Evolutionary conservation across 2,888 invertebrate species (phyloP).

Genomic region (Zootermopsis nevadensis): DNA sequence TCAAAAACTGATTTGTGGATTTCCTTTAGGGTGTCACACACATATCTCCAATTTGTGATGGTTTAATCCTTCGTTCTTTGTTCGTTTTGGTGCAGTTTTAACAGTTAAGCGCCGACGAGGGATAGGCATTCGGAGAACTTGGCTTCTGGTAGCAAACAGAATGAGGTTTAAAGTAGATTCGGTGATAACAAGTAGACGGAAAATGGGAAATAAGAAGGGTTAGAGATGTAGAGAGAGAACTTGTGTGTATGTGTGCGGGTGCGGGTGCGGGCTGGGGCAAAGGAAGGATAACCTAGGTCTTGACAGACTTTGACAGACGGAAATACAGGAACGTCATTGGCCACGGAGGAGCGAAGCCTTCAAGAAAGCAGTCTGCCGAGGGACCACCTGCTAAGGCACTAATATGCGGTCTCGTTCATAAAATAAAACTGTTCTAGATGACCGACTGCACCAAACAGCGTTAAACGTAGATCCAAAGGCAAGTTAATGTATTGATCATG

Average conservation of each 20-base stretch:
- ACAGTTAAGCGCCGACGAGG: too few relatives aligned
- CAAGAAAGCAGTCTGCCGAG: background rate
- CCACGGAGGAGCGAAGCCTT: slow-evolving; percentile 20
- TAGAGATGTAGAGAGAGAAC: background rate
- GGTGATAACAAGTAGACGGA: background rate
- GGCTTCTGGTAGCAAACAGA: slow-evolving; percentile 7
- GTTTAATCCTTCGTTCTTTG: too few relatives aligned
- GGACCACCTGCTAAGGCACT: slow-evolving; percentile 35
- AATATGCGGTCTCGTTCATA: slow-evolving; percentile 39
- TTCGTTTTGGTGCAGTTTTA: too few relatives aligned
- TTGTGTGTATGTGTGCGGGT: too few relatives aligned
- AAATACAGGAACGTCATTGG: slow-evolving; percentile 40
- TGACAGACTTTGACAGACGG: slow-evolving; percentile 42
- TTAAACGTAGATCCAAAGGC: slow-evolving; percentile 16
- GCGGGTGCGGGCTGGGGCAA: too few relatives aligned
- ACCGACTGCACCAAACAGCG: slow-evolving; percentile 25
- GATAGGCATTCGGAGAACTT: background rate
- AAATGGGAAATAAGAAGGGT: background rate
- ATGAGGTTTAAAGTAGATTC: slow-evolving; percentile 17
- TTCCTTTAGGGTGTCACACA: too few relatives aligned
- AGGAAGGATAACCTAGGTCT: slow-evolving; percentile 9
- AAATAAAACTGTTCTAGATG: slow-evolving; percentile 30
- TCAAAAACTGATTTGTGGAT: too few relatives aligned
- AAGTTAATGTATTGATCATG: background rate
- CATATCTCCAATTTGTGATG: too few relatives aligned